Conservation (phyloP, 2,888 invertebrate genomes). For the Drosophila eohydei region DNA sequence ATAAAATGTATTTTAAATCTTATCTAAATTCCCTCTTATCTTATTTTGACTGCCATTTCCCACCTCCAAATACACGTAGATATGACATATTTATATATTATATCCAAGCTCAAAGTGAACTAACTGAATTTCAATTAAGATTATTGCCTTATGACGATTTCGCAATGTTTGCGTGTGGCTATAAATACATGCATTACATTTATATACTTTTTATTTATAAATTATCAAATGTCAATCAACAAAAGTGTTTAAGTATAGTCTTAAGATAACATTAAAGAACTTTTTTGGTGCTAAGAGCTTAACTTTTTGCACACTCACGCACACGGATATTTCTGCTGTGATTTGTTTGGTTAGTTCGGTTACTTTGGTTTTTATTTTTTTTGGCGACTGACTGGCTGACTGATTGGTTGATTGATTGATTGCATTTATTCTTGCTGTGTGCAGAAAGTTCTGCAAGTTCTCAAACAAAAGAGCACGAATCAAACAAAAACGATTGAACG, state of each 20-base stretch:
- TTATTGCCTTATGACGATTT: slow-evolving; percentile 20
- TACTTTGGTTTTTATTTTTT: slow-evolving; percentile 3
- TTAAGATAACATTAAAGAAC: slow-evolving; percentile 19
- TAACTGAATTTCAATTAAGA: slow-evolving; percentile 12
- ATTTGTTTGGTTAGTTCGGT: slow-evolving; percentile 50
- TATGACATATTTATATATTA: slow-evolving; percentile 5
- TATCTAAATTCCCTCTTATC: slow-evolving; percentile 1
- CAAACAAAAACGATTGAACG: slow-evolving; percentile 36
- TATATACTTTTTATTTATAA: slow-evolving; percentile 22
- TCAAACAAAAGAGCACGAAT: slow-evolving; percentile 49
- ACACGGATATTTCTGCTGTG: slow-evolving; percentile 24
- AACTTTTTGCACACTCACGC: slow-evolving; percentile 33
- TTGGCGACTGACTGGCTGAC: slow-evolving; percentile 47
- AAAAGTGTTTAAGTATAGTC: slow-evolving; percentile 16
- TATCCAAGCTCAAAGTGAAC: slow-evolving; percentile 5
- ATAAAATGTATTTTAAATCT: too few species aligned
- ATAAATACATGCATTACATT: slow-evolving; percentile 39
- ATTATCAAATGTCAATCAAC: slow-evolving; percentile 36
- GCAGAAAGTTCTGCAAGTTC: slow-evolving; percentile 62
- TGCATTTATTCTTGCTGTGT: slow-evolving; percentile 40
- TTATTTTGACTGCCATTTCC: neutral
- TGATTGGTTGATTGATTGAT: slow-evolving; percentile 60
- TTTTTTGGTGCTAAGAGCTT: slow-evolving; percentile 16
- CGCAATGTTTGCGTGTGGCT: slow-evolving; percentile 10
- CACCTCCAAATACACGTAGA: neutral